Percentiles rank a stretch among this genome's conserved stretches.
Evolutionary conservation across 2,797 vertebrate genomes (phyloP).

Genomic region (Pitangus sulphuratus): DNA sequence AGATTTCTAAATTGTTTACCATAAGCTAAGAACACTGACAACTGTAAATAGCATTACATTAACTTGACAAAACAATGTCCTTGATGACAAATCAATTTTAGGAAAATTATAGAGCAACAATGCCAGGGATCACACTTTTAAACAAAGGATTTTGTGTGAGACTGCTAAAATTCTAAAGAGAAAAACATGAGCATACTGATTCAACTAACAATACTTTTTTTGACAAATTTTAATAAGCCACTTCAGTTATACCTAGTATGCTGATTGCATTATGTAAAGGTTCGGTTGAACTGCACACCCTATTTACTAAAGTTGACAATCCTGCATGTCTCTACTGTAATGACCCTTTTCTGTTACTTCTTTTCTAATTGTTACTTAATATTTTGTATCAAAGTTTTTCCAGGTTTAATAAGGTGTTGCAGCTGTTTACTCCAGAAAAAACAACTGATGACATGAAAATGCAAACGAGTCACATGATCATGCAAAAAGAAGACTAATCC

Average conservation of each 20-base stretch:
- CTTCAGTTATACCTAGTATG: not conserved
- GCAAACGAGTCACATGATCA: not conserved
- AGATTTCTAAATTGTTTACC: not conserved
- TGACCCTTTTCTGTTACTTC: not conserved
- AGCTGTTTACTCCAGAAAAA: not conserved
- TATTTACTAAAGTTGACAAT: not conserved
- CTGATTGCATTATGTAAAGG: not conserved
- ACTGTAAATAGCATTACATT: not conserved
- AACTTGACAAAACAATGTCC: not conserved
- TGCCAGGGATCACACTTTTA: not conserved
- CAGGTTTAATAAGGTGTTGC: not conserved
- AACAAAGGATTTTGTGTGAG: not conserved
- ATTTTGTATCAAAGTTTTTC: not conserved
- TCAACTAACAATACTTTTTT: not conserved
- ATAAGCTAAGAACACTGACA: not conserved
- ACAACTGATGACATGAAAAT: not conserved
- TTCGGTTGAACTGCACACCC: not conserved
- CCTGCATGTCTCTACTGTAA: not conserved
- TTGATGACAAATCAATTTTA: not conserved
- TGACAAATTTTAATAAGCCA: not conserved
- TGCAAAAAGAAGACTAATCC: not conserved
- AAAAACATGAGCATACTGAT: not conserved
- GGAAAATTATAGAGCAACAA: not conserved
- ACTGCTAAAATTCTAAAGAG: not conserved
- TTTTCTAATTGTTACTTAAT: not conserved